Conservation (phyloP, 2,113 vertebrate species). For the Trinectes maculatus region DNA sequence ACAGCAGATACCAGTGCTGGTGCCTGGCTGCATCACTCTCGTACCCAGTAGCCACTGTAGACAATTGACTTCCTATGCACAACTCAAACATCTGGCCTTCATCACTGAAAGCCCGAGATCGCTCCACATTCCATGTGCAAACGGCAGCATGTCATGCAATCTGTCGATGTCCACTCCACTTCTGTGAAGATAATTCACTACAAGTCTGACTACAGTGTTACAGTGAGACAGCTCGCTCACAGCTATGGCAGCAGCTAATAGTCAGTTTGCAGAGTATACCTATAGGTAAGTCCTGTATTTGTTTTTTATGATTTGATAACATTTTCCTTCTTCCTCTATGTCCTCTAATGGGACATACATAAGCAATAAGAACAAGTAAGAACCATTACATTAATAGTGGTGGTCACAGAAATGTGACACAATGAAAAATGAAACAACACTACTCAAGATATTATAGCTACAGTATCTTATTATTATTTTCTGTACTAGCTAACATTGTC, state of each 20-base stretch:
- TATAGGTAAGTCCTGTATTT: too few species aligned
- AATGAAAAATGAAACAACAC: too few species aligned
- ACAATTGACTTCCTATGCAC: slow-evolving; percentile 61
- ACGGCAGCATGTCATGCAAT: slow-evolving; percentile 60
- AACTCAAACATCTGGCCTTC: slow-evolving; percentile 73
- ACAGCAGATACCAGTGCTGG: slow-evolving; percentile 35
- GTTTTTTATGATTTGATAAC: too few species aligned
- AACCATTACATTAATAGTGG: too few species aligned
- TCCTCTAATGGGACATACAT: too few species aligned
- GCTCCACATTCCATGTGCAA: slow-evolving; percentile 64
- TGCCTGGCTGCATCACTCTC: slow-evolving; percentile 48
- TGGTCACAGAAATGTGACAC: too few species aligned
- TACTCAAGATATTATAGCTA: too few species aligned
- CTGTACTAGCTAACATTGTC: too few species aligned
- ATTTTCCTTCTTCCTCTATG: too few species aligned
- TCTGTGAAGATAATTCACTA: slow-evolving; percentile 29
- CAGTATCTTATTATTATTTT: too few species aligned
- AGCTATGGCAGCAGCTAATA: neutral
- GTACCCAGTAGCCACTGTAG: slow-evolving; percentile 52
- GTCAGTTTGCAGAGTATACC: too few species aligned
- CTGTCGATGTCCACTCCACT: slow-evolving; percentile 27
- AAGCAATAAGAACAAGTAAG: too few species aligned
- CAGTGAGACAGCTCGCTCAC: slow-evolving; percentile 2
- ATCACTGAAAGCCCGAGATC: slow-evolving; percentile 51
- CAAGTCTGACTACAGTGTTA: neutral